phyloP scores from a whole-genome alignment of 2,113 vertebrate genomes.

The Spea multiplicata region DNA sequence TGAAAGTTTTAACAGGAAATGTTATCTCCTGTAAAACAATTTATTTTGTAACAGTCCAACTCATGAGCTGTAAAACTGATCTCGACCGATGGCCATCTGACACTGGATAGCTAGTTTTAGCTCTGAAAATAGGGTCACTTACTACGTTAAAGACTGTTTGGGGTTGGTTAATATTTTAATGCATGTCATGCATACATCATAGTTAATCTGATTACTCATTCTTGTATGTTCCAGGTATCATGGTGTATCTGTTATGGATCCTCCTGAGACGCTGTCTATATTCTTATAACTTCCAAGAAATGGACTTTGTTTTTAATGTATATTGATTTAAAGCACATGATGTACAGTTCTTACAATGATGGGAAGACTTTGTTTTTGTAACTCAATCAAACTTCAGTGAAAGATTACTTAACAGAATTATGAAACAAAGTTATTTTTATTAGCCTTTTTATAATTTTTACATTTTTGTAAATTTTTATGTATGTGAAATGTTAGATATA shows the following conservation, averaged over 20 bases:
- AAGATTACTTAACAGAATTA: slow-evolving; percentile 55
- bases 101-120: no score
- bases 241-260: slow-evolving; percentile 80
- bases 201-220: background rate
- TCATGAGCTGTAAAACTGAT: no score
- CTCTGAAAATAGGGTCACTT: no score
- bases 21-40: no score
- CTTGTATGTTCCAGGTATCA: slow-evolving; percentile 70
- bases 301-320: slow-evolving; percentile 55
- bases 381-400: slow-evolving; percentile 38
- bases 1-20: no score
- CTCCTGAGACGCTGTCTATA: slow-evolving; percentile 72
- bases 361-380: slow-evolving; percentile 47
- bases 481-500: slow-evolving; percentile 65
- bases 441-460: slow-evolving; percentile 67
- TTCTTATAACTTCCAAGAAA: slow-evolving; percentile 57
- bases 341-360: slow-evolving; percentile 68
- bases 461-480: slow-evolving; percentile 70
- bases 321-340: slow-evolving; percentile 51
- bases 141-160: no score
- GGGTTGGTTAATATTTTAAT: no score
- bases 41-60: no score
- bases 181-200: no score
- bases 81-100: no score
- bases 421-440: slow-evolving; percentile 53